Evolutionary conservation across 2,888 invertebrate species (phyloP), one percentile per base, ranked within the genome.

Genomic region (Epiperipatus broadwayi): DNA sequence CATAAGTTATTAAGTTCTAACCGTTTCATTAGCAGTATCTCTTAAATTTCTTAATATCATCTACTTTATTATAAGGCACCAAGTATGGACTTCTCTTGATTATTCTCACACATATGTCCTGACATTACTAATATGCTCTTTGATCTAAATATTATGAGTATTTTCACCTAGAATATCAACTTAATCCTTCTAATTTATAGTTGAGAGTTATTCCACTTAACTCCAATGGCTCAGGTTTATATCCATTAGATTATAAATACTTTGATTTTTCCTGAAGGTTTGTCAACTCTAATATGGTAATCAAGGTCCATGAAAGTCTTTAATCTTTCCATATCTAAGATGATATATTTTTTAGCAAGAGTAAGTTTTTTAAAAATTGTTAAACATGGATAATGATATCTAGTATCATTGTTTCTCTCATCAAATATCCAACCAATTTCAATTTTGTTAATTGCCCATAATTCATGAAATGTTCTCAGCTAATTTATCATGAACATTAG

Each of bases 391-490:
- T n/a, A n/a, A n/a, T n/a, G n/a, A n/a, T n/a, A n/a, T n/a, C n/a
- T n/a, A n/a, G n/a, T n/a, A n/a, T n/a, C n/a, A n/a, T n/a, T 21
- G 35, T 45, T 47, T 45, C 61, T 75, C 46, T 93, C 95, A 0
- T 91, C 91, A 66, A 74, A 95, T 47, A 75, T 71, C 97, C 97
- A 99, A 1, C 95, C 95, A 1, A 89, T 81, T 59, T 95, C 95
- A 48, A 99, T 87, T 68, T 97, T 97, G 58, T 89, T 85, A 75
- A 93, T 78, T 0, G 95, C 89, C 97, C 97, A 99, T 75, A 95
- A 84, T 65, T 99, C 97, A 59, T 99, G 97, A 45, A n/a, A 97
- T 87, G 53, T 99, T 99, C 59, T 95, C 93, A 0, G 97, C 97
- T 20, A 97, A 64, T 53, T 87, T 87, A 53, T 93, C 91, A 44